Percentiles rank a stretch among this genome's conserved stretches.
Conservation (phyloP, 2,113 vertebrate genomes). For the Silurus meridionalis region DNA sequence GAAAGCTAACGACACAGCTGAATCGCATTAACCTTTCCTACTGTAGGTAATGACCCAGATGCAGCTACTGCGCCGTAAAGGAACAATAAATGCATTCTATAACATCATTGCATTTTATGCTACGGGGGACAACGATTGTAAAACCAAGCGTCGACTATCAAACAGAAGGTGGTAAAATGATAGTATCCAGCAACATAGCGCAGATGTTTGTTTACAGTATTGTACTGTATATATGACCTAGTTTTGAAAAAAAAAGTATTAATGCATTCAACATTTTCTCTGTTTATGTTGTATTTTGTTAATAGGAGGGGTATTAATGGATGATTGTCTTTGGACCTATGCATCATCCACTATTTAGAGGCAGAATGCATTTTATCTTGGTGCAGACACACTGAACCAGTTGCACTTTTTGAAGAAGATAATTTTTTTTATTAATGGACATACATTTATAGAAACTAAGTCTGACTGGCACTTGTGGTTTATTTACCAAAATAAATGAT, state of each 20-base stretch:
- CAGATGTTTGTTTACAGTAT: background rate
- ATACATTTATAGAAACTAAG: background rate
- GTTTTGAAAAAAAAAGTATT: background rate
- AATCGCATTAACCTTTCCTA: constrained; percentile 48
- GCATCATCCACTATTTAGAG: constrained; percentile 2
- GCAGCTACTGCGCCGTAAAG: background rate
- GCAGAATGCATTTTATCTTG: background rate
- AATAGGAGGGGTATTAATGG: background rate
- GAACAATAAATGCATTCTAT: constrained; percentile 38
- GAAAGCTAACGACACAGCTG: constrained; percentile 35
- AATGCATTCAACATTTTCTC: background rate
- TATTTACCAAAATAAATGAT: background rate
- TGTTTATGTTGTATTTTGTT: background rate
- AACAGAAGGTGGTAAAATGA: constrained; percentile 1
- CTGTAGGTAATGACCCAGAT: constrained; percentile 36
- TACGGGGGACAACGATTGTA: constrained; percentile 28
- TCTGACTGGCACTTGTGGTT: background rate
- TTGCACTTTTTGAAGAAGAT: background rate
- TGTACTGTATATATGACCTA: background rate
- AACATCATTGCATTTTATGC: constrained; percentile 21
- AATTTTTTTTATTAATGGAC: constrained; percentile 3
- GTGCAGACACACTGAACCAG: background rate
- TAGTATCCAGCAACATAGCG: background rate
- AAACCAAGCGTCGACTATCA: background rate
- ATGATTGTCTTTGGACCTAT: constrained; percentile 1